Percentiles rank a stretch among this genome's conserved stretches.
Conservation (phyloP, 23 tunicate genomes). For the Botrylloides violaceus region DNA sequence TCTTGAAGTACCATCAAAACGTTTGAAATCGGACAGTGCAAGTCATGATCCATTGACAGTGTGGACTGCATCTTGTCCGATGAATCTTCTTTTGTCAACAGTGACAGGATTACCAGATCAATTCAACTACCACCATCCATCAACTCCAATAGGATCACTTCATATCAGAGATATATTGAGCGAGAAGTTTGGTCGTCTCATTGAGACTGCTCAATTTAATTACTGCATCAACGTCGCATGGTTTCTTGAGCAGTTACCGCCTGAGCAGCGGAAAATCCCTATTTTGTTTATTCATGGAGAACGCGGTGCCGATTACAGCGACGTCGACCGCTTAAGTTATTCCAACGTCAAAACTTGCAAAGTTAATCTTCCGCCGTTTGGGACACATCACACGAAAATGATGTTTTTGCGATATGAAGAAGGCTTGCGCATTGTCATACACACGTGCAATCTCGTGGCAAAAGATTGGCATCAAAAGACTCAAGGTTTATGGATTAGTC, state of each 20-base stretch:
- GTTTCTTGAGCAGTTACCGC: constrained; percentile 66
- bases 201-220: constrained; percentile 57
- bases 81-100: constrained; percentile 54
- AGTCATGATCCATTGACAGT: constrained; percentile 9
- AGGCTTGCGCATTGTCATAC: constrained; percentile 60
- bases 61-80: constrained; percentile 46
- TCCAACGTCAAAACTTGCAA: constrained; percentile 38
- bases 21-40: neutral
- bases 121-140: constrained; percentile 30
- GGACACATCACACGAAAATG: constrained; percentile 97
- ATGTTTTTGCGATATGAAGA: constrained; percentile 58
- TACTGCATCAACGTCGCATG: constrained; percentile 82
- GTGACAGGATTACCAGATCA: constrained; percentile 35
- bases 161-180: constrained; percentile 55
- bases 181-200: constrained; percentile 42
- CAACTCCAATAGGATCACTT: constrained; percentile 32
- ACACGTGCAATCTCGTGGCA: constrained; percentile 62
- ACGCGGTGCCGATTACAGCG: constrained; percentile 16
- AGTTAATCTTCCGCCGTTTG: constrained; percentile 81
- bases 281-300: constrained; percentile 70
- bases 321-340: constrained; percentile 22
- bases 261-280: constrained; percentile 32
- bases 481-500: constrained; percentile 86
- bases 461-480: constrained; percentile 75
- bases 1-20: neutral